These are phyloP conservation scores for Agonopterix subpropinquella DNA, from an alignment of 2,888 invertebrate genomes.

Conservation along the genomic window DNA sequence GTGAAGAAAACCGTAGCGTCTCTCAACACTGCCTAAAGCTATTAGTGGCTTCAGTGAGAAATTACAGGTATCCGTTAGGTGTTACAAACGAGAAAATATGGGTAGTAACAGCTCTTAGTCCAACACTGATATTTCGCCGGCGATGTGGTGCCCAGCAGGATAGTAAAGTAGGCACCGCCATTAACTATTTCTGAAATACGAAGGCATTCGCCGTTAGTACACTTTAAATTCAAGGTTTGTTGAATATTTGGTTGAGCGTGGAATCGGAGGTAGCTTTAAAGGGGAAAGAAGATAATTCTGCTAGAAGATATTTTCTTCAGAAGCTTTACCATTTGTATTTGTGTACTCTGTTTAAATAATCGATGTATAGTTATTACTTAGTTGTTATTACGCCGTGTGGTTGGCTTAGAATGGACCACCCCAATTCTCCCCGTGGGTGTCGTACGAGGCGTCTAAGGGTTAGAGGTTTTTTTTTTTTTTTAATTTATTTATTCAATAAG, in stretches of 20 bases:
- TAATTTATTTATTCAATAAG: too few relatives aligned
- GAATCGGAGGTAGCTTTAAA: background rate
- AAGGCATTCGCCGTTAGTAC: background rate
- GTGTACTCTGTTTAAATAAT: too few relatives aligned
- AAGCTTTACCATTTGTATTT: too few relatives aligned
- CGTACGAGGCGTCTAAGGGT: too few relatives aligned
- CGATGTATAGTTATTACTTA: too few relatives aligned
- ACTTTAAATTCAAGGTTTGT: background rate
- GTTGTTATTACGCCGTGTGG: too few relatives aligned
- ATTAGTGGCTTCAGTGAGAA: conserved; percentile 17
- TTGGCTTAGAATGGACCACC: too few relatives aligned
- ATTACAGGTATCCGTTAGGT: conserved; percentile 29
- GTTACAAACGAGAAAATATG: conserved; percentile 30
- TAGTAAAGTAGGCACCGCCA: background rate
- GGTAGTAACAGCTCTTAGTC: conserved; percentile 12
- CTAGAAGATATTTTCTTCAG: too few relatives aligned
- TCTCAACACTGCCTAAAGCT: background rate
- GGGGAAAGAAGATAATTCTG: background rate
- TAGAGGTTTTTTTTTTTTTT: too few relatives aligned
- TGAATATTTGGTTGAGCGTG: background rate
- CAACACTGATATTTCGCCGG: conserved; percentile 16
- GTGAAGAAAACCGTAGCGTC: conserved; percentile 1
- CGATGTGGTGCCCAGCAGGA: background rate
- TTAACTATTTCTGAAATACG: background rate
- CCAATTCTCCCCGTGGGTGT: too few relatives aligned